Conservation (phyloP, 1,140 invertebrate genomes). For the Penaeus japonicus region DNA sequence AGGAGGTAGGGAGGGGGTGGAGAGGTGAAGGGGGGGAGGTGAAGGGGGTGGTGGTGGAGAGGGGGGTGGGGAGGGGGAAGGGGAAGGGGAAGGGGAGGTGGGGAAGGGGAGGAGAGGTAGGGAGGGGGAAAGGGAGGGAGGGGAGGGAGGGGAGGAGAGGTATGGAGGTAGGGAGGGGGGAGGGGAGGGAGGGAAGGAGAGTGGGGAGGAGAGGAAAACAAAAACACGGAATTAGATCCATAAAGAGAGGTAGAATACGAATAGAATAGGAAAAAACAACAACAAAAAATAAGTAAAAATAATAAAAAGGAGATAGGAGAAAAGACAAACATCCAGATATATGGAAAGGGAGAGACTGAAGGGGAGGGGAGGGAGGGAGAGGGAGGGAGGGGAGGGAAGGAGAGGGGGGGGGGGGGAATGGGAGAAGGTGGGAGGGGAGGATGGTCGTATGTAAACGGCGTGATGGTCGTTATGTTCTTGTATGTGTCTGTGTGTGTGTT, state of each 20-base stretch:
- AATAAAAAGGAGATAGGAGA: background rate
- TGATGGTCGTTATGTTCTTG: background rate
- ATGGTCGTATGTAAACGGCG: background rate
- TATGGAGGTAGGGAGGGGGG: background rate
- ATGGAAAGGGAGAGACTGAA: background rate
- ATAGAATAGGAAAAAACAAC: background rate
- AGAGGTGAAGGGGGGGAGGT: too few species aligned
- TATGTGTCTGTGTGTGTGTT: background rate
- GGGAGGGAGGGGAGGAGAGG: too few species aligned
- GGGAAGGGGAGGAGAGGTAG: too few species aligned
- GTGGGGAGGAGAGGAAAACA: background rate
- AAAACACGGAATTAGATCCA: background rate
- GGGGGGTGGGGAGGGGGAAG: too few species aligned
- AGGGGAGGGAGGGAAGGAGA: background rate
- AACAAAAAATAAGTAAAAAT: background rate
- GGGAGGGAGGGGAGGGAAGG: background rate
- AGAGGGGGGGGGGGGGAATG: background rate
- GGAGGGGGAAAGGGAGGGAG: too few species aligned
- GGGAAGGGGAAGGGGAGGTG: too few species aligned
- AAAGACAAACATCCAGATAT: background rate
- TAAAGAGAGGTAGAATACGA: background rate
- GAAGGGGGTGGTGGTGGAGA: too few species aligned
- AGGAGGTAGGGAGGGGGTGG: too few species aligned
- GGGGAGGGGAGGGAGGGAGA: background rate
- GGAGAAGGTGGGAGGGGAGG: background rate